These are phyloP conservation scores for Stegana nigrithorax DNA, from an alignment of 2,888 invertebrate genomes.

Conservation along the genomic window DNA sequence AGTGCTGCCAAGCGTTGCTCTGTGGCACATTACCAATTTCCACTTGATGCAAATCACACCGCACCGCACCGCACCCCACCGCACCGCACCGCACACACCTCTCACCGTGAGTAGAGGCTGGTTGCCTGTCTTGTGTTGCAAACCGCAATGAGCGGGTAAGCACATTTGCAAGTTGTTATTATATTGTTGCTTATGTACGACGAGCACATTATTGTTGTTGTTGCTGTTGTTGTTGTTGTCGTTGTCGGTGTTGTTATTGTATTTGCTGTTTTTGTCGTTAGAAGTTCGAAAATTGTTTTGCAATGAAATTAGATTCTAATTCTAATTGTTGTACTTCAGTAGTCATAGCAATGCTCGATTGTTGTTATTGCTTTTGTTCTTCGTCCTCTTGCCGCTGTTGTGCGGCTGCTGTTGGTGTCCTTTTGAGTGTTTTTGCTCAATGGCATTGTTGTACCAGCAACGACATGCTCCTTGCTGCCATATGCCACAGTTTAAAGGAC, in stretches of 20 bases:
- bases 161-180: conserved; percentile 43
- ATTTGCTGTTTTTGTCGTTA: conserved; percentile 39
- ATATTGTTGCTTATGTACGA: conserved; percentile 29
- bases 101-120: neutral
- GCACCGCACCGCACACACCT: neutral
- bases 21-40: neutral
- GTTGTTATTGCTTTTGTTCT: conserved; percentile 13
- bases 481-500: neutral
- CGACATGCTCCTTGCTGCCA: conserved; percentile 1
- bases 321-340: conserved; percentile 42
- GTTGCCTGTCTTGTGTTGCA: conserved; percentile 7
- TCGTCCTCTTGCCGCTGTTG: neutral
- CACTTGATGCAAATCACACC: neutral
- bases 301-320: conserved; percentile 54
- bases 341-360: conserved; percentile 9
- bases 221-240: neutral
- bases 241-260: conserved; percentile 11
- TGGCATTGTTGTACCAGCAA: neutral
- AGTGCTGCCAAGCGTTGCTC: neutral
- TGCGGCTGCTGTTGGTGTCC: no score
- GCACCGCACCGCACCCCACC: neutral
- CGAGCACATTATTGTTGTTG: neutral
- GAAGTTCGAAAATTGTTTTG: conserved; percentile 50
- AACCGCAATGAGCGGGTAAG: conserved; percentile 43
- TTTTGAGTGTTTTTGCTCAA: no score